Evolutionary conservation across 2,888 invertebrate species (phyloP).

Genomic region (Lumbricus terrestris): DNA sequence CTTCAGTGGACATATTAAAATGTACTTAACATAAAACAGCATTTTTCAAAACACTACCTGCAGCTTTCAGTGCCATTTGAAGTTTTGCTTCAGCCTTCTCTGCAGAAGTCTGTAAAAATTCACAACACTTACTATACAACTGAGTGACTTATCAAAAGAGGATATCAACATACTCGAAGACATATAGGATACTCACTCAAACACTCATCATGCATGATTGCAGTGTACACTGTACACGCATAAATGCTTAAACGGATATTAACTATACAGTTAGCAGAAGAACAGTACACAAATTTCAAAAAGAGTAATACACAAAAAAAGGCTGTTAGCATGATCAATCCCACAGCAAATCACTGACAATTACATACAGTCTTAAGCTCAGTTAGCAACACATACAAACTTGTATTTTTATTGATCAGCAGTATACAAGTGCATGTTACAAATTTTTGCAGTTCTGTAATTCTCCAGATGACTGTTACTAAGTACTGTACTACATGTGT

Average conservation of each 20-base stretch:
- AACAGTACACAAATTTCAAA: background rate
- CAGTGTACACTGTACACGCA: background rate
- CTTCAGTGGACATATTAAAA: background rate
- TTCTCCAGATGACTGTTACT: too few species aligned
- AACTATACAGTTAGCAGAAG: background rate
- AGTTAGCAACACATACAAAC: background rate
- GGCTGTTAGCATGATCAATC: background rate
- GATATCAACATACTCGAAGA: background rate
- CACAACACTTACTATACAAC: background rate
- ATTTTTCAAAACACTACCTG: conserved; percentile 12
- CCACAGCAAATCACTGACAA: background rate
- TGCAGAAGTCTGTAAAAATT: conserved; percentile 13
- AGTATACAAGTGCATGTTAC: too few species aligned
- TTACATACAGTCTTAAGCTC: background rate
- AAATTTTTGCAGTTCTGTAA: background rate
- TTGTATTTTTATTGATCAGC: too few species aligned
- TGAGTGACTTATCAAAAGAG: background rate
- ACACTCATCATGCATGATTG: background rate
- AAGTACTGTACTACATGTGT: background rate
- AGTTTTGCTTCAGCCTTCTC: conserved; percentile 17
- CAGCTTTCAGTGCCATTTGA: conserved; percentile 21
- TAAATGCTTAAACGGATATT: background rate
- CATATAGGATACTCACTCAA: background rate
- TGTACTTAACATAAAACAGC: background rate
- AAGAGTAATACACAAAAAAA: background rate